Evolutionary conservation across 37 sponge, comb jelly and placozoan genomes (phyloP).

Genomic region (Oopsacas minuta): DNA sequence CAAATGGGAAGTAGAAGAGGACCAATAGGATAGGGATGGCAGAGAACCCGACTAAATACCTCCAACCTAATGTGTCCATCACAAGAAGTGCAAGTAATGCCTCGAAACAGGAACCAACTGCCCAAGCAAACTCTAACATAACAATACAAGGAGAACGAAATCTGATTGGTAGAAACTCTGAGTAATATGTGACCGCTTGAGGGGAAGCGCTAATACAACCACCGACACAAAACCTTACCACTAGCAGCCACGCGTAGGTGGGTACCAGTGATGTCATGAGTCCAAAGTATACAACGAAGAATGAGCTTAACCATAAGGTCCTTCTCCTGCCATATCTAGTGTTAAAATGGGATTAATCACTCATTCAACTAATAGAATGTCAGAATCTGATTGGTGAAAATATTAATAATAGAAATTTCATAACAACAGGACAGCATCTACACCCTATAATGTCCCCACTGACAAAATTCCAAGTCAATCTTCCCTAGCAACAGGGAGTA

Average conservation of each 20-base stretch:
- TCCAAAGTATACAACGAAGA: neutral
- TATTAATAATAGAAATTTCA: no score
- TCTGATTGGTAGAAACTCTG: slow-evolving; percentile 21
- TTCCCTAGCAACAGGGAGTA: no score
- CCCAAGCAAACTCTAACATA: slow-evolving; percentile 4
- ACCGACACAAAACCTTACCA: neutral
- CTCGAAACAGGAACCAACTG: slow-evolving; percentile 23
- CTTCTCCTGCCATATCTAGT: neutral
- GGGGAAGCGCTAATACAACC: neutral
- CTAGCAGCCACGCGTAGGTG: neutral
- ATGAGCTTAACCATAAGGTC: neutral
- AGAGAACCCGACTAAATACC: neutral
- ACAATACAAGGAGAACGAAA: slow-evolving; percentile 11
- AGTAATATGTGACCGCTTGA: slow-evolving; percentile 22
- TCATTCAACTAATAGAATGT: no score
- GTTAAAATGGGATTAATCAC: no score
- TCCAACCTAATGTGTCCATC: neutral
- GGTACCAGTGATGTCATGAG: slow-evolving; percentile 4
- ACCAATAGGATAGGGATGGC: slow-evolving; percentile 13
- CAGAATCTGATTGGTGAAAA: no score
- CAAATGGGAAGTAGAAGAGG: slow-evolving; percentile 29
- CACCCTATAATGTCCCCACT: no score
- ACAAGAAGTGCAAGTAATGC: slow-evolving; percentile 11
- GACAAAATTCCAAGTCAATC: no score
- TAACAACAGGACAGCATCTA: no score